Evolutionary conservation across 2,888 invertebrate species (phyloP).

Genomic region (Beris chalybata): DNA sequence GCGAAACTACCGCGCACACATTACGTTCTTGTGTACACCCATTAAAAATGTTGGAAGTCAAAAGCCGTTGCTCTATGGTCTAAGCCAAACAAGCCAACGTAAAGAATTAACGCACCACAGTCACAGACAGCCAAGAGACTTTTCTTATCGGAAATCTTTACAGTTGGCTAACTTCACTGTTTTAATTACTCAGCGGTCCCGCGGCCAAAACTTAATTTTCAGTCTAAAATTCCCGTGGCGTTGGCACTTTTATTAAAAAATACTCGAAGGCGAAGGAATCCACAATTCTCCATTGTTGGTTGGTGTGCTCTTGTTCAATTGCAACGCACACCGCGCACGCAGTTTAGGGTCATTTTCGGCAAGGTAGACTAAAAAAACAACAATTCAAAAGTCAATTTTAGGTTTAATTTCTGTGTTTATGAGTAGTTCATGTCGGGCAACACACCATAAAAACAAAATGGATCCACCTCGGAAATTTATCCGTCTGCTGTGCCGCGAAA

Average conservation of each 20-base stretch:
- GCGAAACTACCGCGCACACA: neutral
- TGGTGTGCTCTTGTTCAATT: conserved; percentile 12
- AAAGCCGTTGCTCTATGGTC: conserved; percentile 25
- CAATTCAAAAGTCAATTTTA: conserved; percentile 12
- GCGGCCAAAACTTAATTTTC: conserved; percentile 29
- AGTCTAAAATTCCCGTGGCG: conserved; percentile 13
- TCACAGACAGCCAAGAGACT: conserved; percentile 41
- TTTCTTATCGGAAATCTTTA: conserved; percentile 55
- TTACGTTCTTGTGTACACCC: conserved; percentile 7
- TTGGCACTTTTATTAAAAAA: conserved; percentile 17
- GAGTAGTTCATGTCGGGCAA: conserved; percentile 18
- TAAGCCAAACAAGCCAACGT: conserved; percentile 2
- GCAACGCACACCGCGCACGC: conserved; percentile 7
- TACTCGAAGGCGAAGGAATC: neutral
- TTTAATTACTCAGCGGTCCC: conserved; percentile 44
- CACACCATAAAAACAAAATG: conserved; percentile 30
- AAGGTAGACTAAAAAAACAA: conserved; percentile 10
- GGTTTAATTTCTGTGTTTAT: conserved; percentile 25
- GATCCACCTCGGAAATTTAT: conserved; percentile 20
- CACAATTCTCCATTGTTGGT: conserved; percentile 4
- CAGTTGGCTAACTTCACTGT: conserved; percentile 56
- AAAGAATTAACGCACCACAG: conserved; percentile 37
- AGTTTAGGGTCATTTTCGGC: conserved; percentile 29
- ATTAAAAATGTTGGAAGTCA: conserved; percentile 17
- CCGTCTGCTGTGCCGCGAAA: conserved; percentile 30